Evolutionary conservation across 2,888 invertebrate genomes (phyloP).

Genomic region (Caenorhabditis uteleia): DNA sequence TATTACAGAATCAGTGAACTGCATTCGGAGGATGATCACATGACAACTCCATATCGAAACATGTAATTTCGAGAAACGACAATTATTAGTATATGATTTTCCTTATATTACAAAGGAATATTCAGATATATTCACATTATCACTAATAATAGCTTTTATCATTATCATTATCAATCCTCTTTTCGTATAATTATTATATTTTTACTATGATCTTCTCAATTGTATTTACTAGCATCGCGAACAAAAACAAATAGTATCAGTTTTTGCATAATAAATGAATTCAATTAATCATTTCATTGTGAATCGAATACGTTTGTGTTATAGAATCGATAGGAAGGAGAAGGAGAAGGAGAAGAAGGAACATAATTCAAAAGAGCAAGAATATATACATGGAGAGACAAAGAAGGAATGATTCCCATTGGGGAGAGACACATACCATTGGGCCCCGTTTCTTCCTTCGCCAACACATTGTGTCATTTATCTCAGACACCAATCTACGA

Average conservation of each 20-base stretch:
- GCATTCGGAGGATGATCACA: constrained; percentile 18
- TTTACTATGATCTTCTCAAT: background rate
- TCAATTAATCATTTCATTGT: too few relatives aligned
- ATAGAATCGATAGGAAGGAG: background rate
- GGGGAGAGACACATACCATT: too few relatives aligned
- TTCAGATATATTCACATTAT: too few relatives aligned
- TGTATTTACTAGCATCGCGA: constrained; percentile 7
- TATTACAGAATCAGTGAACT: constrained; percentile 29
- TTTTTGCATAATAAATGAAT: too few relatives aligned
- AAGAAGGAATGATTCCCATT: too few relatives aligned
- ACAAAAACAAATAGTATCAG: too few relatives aligned
- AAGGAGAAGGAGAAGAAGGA: background rate
- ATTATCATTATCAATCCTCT: too few relatives aligned
- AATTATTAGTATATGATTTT: background rate
- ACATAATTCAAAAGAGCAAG: background rate
- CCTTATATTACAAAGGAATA: too few relatives aligned
- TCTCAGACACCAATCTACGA: background rate
- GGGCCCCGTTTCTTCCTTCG: background rate
- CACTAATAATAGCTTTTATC: too few relatives aligned
- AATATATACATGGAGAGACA: too few relatives aligned
- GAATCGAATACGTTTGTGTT: too few relatives aligned
- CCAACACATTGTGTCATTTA: constrained; percentile 2
- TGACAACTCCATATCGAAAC: constrained; percentile 23
- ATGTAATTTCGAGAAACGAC: constrained; percentile 13
- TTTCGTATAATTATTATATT: too few relatives aligned